Evolutionary conservation across 2,888 invertebrate genomes (phyloP), one percentile per base, ranked within the genome.

Genomic region (Herminia tarsipennalis): DNA sequence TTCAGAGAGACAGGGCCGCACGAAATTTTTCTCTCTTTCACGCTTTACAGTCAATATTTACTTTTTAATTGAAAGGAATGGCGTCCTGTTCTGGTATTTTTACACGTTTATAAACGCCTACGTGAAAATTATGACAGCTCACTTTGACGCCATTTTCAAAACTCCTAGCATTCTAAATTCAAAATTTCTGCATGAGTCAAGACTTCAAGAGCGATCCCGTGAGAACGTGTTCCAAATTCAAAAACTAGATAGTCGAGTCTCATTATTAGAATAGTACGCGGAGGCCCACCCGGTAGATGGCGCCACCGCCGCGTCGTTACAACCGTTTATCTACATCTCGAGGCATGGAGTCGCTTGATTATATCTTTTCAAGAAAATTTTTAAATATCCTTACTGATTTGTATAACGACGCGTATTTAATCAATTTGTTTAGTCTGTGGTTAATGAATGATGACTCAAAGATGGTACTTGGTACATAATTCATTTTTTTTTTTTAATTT

Each of bases 261-360:
- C 57, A 60, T 65, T 63, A 59, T 52, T 53, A 62, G 60, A 65
- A 18, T 9, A 20, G 30, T 35, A 21, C 22, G 10, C 16, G 32
- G 32, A 36, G 21, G 45, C 28, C 45, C 46, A 47, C 46, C 83
- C 70, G 74, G 58, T 60, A 70, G 69, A 68, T 78, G 86, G 83
- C 84, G 85, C 83, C 81, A 69, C 41, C 58, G 56, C 54, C 65
- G 45, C 47, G 63, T 68, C 78, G 66, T 76, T 75, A 78, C 77
- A 36, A 35, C 21, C 32, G 27, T 40, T 76, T 84, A 82, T 85
- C 85, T 79, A 40, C 69, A 79, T 81, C 77, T 68, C 42, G 27
- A 44, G 61, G 25, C 56, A 48, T 77, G 57, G 84, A 83, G 82
- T 62, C 55, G 77, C 38, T 14, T 5, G 36, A 27, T 36, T 35